Percentiles rank a stretch among this genome's conserved stretches.
Evolutionary conservation across 2,888 invertebrate species (phyloP).

Genomic region (Cheilosia grossa): DNA sequence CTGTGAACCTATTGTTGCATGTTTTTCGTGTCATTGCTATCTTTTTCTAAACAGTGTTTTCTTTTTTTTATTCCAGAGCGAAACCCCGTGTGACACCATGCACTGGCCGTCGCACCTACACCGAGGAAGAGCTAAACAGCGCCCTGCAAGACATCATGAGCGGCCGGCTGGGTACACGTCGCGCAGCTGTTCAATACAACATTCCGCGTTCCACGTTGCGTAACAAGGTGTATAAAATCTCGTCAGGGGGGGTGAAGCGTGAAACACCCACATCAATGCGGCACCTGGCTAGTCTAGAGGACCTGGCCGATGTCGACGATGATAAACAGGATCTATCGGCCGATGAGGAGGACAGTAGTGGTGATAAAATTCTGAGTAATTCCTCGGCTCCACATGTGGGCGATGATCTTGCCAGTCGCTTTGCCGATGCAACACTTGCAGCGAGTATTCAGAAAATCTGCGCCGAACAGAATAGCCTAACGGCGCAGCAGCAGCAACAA

Average conservation of each 20-base stretch:
- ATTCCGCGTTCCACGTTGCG: constrained; percentile 98
- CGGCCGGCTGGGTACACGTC: constrained; percentile 95
- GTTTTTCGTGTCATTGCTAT: too few relatives aligned
- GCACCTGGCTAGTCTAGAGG: constrained; percentile 71
- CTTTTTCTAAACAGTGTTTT: not conserved
- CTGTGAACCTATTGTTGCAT: not conserved
- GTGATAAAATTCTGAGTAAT: constrained; percentile 83
- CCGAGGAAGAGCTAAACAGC: constrained; percentile 96
- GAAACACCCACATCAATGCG: constrained; percentile 84
- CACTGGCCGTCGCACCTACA: constrained; percentile 91
- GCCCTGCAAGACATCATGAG: constrained; percentile 97
- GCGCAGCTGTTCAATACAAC: constrained; percentile 97
- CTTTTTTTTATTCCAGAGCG: constrained; percentile 84
- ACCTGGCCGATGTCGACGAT: constrained; percentile 81
- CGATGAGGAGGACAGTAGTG: constrained; percentile 83
- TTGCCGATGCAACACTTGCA: constrained; percentile 77
- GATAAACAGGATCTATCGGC: constrained; percentile 83
- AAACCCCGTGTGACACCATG: constrained; percentile 88
- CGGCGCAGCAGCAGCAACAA: constrained; percentile 57
- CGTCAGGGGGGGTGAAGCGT: constrained; percentile 88
- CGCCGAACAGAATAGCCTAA: constrained; percentile 78
- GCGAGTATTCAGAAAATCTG: constrained; percentile 77
- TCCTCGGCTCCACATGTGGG: constrained; percentile 78
- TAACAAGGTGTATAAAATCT: constrained; percentile 95
- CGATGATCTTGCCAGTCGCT: constrained; percentile 77